These are phyloP conservation scores for Crossoptilon crossoptilon DNA, from an alignment of 2,797 vertebrate species.

Conservation along the genomic window DNA sequence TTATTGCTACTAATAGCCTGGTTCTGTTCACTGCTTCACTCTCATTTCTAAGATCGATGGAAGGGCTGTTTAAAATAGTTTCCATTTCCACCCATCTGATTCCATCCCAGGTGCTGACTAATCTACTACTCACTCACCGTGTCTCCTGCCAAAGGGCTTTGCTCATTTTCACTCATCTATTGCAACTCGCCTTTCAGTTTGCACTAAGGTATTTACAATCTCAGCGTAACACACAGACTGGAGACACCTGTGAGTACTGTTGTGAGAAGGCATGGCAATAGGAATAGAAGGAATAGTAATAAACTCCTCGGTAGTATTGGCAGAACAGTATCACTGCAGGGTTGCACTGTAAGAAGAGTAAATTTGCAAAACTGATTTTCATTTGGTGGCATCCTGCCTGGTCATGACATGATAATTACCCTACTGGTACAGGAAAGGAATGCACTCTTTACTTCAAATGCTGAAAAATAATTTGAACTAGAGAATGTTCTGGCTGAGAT, in stretches of 20 bases:
- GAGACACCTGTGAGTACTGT: neutral
- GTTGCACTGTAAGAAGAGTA: neutral
- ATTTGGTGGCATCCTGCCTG: neutral
- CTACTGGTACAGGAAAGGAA: conserved; percentile 4
- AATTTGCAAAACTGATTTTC: neutral
- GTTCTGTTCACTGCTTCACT: neutral
- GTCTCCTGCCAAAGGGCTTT: neutral
- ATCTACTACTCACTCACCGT: neutral
- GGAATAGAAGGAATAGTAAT: neutral
- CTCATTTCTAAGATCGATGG: neutral
- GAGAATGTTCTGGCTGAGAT: neutral
- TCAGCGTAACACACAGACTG: neutral
- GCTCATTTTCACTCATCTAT: neutral
- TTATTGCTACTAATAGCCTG: neutral
- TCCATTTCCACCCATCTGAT: neutral
- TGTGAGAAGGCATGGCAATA: neutral
- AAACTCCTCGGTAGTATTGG: neutral
- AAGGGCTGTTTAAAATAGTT: neutral
- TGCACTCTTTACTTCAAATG: neutral
- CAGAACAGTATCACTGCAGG: neutral
- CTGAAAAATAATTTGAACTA: neutral
- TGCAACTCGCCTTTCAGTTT: neutral
- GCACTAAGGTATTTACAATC: neutral
- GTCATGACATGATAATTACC: neutral
- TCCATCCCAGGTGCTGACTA: neutral